Conservation (phyloP, 1,140 invertebrate genomes). For the Brachionus rotundiformis region DNA sequence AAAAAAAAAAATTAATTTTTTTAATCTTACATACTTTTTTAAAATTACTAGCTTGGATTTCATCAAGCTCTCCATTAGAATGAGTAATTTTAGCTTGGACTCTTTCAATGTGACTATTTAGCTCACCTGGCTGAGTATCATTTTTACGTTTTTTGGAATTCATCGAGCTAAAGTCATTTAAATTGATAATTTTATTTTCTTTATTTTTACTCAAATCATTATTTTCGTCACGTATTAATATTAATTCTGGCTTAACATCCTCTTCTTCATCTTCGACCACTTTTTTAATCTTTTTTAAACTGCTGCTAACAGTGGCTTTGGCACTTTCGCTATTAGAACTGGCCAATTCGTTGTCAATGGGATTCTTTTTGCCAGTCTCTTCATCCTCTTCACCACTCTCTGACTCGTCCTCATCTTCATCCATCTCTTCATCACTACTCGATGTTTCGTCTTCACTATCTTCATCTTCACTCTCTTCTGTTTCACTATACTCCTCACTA, state of each 20-base stretch:
- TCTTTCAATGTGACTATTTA: neutral
- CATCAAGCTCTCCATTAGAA: neutral
- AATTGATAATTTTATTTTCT: slow-evolving; percentile 27
- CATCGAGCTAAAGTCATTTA: neutral
- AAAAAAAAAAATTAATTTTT: neutral
- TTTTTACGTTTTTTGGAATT: slow-evolving; percentile 35
- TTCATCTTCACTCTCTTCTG: slow-evolving; percentile 6
- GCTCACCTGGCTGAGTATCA: neutral
- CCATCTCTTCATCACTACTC: neutral
- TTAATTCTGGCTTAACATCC: neutral
- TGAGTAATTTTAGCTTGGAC: slow-evolving; percentile 27
- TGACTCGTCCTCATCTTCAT: neutral
- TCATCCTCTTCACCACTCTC: neutral
- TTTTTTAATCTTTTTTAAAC: slow-evolving; percentile 24
- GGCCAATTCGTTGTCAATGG: neutral
- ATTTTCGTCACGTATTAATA: neutral
- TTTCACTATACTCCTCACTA: neutral
- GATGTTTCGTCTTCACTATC: slow-evolving; percentile 31
- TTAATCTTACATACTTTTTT: slow-evolving; percentile 1
- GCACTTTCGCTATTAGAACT: slow-evolving; percentile 26
- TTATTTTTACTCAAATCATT: slow-evolving; percentile 17
- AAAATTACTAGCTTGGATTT: neutral
- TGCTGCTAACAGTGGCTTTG: neutral
- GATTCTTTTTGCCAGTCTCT: neutral
- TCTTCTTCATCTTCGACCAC: neutral